Base-by-base conservation (phyloP, 1,140 invertebrate genomes). In the Drosophila guanche region DNA sequence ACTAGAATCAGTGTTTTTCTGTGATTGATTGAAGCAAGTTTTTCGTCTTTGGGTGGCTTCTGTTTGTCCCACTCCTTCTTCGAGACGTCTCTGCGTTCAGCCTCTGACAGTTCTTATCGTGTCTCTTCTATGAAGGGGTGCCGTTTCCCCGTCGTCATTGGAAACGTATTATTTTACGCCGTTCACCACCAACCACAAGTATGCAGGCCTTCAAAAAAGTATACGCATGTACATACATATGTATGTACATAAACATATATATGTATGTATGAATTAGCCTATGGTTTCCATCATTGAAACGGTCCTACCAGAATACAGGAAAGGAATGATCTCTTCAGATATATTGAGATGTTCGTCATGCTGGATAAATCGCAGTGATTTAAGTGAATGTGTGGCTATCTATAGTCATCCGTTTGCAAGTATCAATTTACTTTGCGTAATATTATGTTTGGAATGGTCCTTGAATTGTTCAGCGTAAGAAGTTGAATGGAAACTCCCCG, bases 11-110 rank as follows among this genome's bases (percentile, higher is more conserved):
- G 54, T 66, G 65, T 48, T 23, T 50, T 57, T 43, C 12, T 62
- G 55, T 74, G 74, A 76, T 76, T 73, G 74, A 76, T 76, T 50
- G 74, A 51, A 63, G 52, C 53, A 62, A 59, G 46, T 69, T 72
- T 62, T 57, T 60, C 57, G 51, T 51, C 42, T 72, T 46, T 33
- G 57, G 12, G 41, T 27, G 42, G 41, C 23, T 23, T 60, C 48
- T 54, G 27, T 14, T 14, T 23, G 27, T 20, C 40, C 41, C 52
- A n/a, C 27, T 37, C 3, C 25, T 41, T 20, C 14, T 12, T 37
- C 70, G 73, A 55, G 54, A 40, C 33, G 47, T 40, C 27, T 41
- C 45, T 57, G 37, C 16, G 23, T n/a, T 53, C 23, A 47, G 27
- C 25, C 29, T 2, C 43, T 69, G 59, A 73, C 73, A 73, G 52